Evolutionary conservation across 2,888 invertebrate genomes (phyloP).

Genomic region (Aporophyla nigra): DNA sequence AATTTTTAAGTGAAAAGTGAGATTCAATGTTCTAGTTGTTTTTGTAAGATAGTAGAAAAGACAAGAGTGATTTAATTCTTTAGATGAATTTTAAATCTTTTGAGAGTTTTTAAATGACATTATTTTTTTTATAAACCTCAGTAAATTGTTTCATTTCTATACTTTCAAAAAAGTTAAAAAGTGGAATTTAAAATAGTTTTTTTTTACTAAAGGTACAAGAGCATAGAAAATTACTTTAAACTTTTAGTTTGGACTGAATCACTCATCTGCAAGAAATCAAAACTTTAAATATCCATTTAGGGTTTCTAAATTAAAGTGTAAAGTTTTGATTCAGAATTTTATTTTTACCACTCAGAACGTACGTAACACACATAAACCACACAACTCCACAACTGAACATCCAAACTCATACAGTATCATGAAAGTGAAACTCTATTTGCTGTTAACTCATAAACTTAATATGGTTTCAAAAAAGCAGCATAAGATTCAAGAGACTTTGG

Average conservation of each 20-base stretch:
- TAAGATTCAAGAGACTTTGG: conserved; percentile 27
- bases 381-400: neutral
- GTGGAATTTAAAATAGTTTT: neutral
- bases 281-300: neutral
- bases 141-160: neutral
- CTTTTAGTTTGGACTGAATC: neutral
- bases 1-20: conserved; percentile 43
- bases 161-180: neutral
- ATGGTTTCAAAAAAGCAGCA: conserved; percentile 7
- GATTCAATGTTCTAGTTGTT: conserved; percentile 19
- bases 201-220: neutral
- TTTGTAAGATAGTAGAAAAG: conserved; percentile 1
- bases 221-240: neutral
- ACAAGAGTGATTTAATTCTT: conserved; percentile 12
- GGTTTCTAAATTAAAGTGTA: too few relatives aligned
- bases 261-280: neutral
- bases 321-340: too few relatives aligned
- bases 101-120: neutral
- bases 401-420: neutral
- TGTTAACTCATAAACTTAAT: neutral
- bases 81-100: neutral
- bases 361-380: neutral
- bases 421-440: neutral
- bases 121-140: neutral
- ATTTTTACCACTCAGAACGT: too few relatives aligned